These are phyloP conservation scores for Gastrophysa polygoni DNA, from an alignment of 2,888 invertebrate species.

Conservation along the genomic window DNA sequence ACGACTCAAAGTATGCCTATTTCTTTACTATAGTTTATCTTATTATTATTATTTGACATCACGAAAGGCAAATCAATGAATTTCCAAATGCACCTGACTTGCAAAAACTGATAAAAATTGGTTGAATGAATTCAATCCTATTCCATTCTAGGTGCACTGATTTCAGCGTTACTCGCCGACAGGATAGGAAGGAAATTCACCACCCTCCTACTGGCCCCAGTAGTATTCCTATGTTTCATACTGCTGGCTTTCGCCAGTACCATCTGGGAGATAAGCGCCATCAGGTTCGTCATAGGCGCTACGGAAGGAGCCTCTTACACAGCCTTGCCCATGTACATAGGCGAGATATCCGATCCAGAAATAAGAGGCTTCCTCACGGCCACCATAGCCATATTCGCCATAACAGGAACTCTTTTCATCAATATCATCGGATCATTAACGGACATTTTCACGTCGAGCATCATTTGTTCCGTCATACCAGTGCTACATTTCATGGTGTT, in stretches of 20 bases:
- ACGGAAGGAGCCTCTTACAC: slow-evolving; percentile 58
- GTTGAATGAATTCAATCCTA: too few species aligned
- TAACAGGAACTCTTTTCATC: slow-evolving; percentile 63
- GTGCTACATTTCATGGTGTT: slow-evolving; percentile 64
- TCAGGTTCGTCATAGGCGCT: slow-evolving; percentile 58
- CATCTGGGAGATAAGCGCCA: slow-evolving; percentile 62
- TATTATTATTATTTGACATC: too few species aligned
- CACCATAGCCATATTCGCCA: slow-evolving; percentile 64
- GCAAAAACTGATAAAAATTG: too few species aligned
- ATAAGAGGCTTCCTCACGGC: slow-evolving; percentile 67
- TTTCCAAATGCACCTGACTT: too few species aligned
- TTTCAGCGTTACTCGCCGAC: slow-evolving; percentile 68
- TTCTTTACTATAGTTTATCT: too few species aligned
- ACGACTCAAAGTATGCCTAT: too few species aligned
- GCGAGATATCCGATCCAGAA: slow-evolving; percentile 64
- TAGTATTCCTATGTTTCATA: slow-evolving; percentile 66
- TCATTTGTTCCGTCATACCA: slow-evolving; percentile 65
- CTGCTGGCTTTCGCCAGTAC: slow-evolving; percentile 65
- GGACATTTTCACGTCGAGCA: slow-evolving; percentile 62
- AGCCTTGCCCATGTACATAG: slow-evolving; percentile 64
- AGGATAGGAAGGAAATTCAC: slow-evolving; percentile 66
- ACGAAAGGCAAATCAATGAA: too few species aligned
- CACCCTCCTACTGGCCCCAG: slow-evolving; percentile 47
- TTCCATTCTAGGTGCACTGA: too few species aligned
- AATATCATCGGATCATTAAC: slow-evolving; percentile 67